Base-by-base conservation (phyloP, 2,797 vertebrate genomes). In the Peromyscus attwateri region DNA sequence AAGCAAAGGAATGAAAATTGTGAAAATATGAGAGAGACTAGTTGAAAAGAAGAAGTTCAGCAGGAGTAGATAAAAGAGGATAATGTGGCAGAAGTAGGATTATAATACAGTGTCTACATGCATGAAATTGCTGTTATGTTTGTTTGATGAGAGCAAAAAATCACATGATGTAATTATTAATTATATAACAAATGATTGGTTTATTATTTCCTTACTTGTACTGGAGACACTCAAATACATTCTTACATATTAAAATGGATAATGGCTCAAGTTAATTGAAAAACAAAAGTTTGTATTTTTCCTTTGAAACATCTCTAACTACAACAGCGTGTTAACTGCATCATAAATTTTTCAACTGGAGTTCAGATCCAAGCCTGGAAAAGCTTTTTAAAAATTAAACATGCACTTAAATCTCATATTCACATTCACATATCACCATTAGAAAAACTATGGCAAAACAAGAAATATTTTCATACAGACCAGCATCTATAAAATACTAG, bases 351-450 rank as follows among this genome's bases (percentile, higher is more conserved):
- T 68, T 68, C 29, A 49, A 17, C 14, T 79, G 14, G 16, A 43
- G 31, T 14, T 3, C 29, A 31, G 1, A 31, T 34, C 29, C 46
- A 79, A 79, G 6, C 16, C 7, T 34, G 8, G 76, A 21, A 52
- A 75, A 31, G 6, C 7, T 19, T 77, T 77, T 1, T 34, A 81
- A 87, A 92, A 89, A 85, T 68, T 25, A 95, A 95, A 79, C 13
- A 52, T 11, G 23, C 66, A 55, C 34, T 91, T 60, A 68, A 87
- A 81, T 96, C 17, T 64, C 49, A 62, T 31, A 29, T 57, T 40
- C 83, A 76, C 83, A 76, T 83, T 75, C 43, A 81, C 7, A 4
- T 68, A 77, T 70, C 21, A 82, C 12, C 12, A 9, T 62, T 73
- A 91, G 55, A 89, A 91, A 55, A 87, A 31, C 13, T 62, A 4